Percentiles rank a stretch among this genome's conserved stretches.
These are phyloP conservation scores for Abrostola tripartita DNA, from an alignment of 2,888 invertebrate species.

Conservation along the genomic window DNA sequence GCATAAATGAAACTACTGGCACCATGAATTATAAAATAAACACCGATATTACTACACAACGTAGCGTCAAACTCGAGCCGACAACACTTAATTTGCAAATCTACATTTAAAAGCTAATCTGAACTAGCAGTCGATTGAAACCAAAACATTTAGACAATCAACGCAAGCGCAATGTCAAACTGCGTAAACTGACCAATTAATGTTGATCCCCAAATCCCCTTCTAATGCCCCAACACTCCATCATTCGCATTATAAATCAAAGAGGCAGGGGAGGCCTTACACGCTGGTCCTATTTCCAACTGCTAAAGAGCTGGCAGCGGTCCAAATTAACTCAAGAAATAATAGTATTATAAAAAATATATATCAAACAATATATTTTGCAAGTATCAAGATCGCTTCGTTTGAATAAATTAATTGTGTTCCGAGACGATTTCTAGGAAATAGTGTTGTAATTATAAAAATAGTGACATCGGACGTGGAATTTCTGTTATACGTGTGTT, in stretches of 20 bases:
- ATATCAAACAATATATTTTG: conserved; percentile 52
- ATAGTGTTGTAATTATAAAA: conserved; percentile 61
- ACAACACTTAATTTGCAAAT: conserved; percentile 46
- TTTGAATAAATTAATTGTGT: conserved; percentile 56
- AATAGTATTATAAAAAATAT: conserved; percentile 56
- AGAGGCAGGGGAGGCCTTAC: conserved; percentile 45
- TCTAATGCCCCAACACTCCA: conserved; percentile 31
- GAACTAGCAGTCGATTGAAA: conserved; percentile 45
- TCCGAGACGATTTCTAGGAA: conserved; percentile 59
- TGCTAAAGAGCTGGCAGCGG: conserved; percentile 56
- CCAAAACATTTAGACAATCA: conserved; percentile 50
- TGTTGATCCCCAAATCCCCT: conserved; percentile 44
- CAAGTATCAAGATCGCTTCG: conserved; percentile 55
- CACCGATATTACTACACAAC: conserved; percentile 32
- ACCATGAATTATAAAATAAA: conserved; percentile 37
- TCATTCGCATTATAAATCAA: conserved; percentile 38
- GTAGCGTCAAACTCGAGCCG: conserved; percentile 25
- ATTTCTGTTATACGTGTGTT: conserved; percentile 44
- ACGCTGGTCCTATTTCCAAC: conserved; percentile 49
- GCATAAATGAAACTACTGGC: conserved; percentile 35
- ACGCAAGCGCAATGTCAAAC: conserved; percentile 52
- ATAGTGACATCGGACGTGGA: conserved; percentile 53
- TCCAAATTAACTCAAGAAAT: conserved; percentile 59
- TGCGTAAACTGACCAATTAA: conserved; percentile 41
- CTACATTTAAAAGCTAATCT: conserved; percentile 41